These are phyloP conservation scores for Drosophila macrospina DNA, from an alignment of 2,888 invertebrate genomes.

Conservation along the genomic window DNA sequence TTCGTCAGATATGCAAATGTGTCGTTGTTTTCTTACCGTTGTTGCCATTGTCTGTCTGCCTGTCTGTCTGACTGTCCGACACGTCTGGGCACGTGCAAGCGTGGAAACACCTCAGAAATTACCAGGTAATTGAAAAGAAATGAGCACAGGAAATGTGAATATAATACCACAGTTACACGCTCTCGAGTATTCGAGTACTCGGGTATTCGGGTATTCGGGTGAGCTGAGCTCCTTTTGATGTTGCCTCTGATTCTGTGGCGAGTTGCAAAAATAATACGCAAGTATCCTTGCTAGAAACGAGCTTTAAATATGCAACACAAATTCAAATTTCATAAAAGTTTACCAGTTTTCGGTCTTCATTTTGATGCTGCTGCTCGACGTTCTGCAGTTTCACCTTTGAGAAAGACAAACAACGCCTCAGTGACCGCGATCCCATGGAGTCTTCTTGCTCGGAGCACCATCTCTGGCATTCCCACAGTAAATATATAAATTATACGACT, in stretches of 20 bases:
- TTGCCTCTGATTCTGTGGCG: background rate
- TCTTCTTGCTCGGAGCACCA: constrained; percentile 28
- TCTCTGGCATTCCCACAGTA: constrained; percentile 66
- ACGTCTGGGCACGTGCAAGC: constrained; percentile 56
- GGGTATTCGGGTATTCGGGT: no score
- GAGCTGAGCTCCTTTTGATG: constrained; percentile 14
- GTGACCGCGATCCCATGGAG: constrained; percentile 69
- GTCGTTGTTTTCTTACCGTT: constrained; percentile 46
- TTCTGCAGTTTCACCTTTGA: constrained; percentile 28
- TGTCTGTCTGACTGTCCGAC: constrained; percentile 6
- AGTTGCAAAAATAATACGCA: constrained; percentile 5
- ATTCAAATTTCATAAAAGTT: constrained; percentile 17
- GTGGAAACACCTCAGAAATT: constrained; percentile 54
- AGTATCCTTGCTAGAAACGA: constrained; percentile 9
- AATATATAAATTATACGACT: constrained; percentile 57
- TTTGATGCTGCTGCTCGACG: constrained; percentile 7
- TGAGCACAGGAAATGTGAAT: constrained; percentile 53
- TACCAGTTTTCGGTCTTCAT: constrained; percentile 2
- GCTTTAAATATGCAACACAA: constrained; percentile 8
- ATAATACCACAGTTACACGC: constrained; percentile 47
- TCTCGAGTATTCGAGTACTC: no score
- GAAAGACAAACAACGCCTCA: constrained; percentile 35
- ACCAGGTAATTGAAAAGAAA: constrained; percentile 53
- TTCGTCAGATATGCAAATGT: constrained; percentile 80
- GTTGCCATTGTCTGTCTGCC: constrained; percentile 27